A percentile compares a stretch with the other conserved stretches of the same genome.
Evolutionary conservation across 92 coral and sea anemone species (phyloP).

Genomic region (Blastomussa wellsi): DNA sequence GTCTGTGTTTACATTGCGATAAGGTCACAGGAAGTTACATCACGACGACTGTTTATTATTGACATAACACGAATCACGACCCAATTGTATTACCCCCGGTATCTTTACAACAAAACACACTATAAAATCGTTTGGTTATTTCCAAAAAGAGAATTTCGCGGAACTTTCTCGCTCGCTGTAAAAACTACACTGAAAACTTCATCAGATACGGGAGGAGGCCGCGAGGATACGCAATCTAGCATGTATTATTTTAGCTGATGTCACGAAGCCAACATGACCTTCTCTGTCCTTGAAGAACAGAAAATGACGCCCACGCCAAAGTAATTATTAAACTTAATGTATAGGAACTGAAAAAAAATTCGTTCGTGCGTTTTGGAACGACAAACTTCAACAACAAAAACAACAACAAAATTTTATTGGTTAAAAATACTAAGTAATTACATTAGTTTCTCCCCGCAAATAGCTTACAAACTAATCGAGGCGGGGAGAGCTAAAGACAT

Average conservation of each 20-base stretch:
- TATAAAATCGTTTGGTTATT: neutral
- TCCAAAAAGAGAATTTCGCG: neutral
- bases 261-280: neutral
- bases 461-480: too few species aligned
- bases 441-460: too few species aligned
- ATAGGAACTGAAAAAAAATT: neutral
- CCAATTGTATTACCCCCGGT: neutral
- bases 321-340: neutral
- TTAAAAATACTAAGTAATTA: too few species aligned
- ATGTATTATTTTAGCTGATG: neutral
- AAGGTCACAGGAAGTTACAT: neutral
- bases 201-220: neutral
- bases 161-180: neutral
- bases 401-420: too few species aligned
- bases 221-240: neutral
- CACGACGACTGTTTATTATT: neutral
- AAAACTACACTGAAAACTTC: neutral
- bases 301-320: neutral
- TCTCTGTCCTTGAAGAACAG: neutral
- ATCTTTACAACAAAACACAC: neutral
- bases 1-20: neutral
- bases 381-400: too few species aligned
- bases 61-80: neutral
- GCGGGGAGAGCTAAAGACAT: too few species aligned
- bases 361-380: neutral